Base-by-base conservation (phyloP, 2,888 invertebrate genomes). In the Hypomecis punctinalis region DNA sequence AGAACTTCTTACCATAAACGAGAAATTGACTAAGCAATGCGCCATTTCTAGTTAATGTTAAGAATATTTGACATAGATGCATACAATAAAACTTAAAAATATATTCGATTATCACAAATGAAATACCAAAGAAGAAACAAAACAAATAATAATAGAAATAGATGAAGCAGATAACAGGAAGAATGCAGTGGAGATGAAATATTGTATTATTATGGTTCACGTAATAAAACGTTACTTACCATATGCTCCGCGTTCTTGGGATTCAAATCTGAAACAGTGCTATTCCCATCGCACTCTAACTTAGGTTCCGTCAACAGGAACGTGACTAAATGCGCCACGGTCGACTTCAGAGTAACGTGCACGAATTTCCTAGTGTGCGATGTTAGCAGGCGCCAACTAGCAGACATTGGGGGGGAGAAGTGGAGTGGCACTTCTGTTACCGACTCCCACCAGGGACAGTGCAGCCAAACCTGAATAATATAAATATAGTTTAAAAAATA, bases 301-400 rank as follows among this genome's bases (percentile, higher is more conserved):
- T 83, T 84, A 0, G 94, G 93, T 0, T 93, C 86, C 0, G 86
- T 86, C 61, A 95, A 77, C 42, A 81, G 75, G 69, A 95, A 88
- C 71, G 92, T 88, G n/a, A 93, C 82, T 66, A 93, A 84, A 68
- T 92, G 91, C 1, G 94, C 86, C 35, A 96, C 96, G 5, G 94
- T 94, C 0, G 96, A 96, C 67, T 94, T 95, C 5, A 96, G 94
- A 43, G 95, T 94, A 36, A 98, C 95, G 84, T 98, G 97, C 13
- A 98, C 84, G 79, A 97, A 98, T 89, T 98, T 98, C 73, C 97
- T 93, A n/a, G 95, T 94, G 75, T 96, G 95, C 0, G 97, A 96
- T 0, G 98, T 98, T 67, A 98, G 96, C 10, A 99, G 93, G 58
- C 97, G 95, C 94, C 97, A 97, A 0, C 95, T 94, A 0, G 97